Conservation (phyloP, 2,113 vertebrate genomes). For the Nothocercus nigrocapillus region DNA sequence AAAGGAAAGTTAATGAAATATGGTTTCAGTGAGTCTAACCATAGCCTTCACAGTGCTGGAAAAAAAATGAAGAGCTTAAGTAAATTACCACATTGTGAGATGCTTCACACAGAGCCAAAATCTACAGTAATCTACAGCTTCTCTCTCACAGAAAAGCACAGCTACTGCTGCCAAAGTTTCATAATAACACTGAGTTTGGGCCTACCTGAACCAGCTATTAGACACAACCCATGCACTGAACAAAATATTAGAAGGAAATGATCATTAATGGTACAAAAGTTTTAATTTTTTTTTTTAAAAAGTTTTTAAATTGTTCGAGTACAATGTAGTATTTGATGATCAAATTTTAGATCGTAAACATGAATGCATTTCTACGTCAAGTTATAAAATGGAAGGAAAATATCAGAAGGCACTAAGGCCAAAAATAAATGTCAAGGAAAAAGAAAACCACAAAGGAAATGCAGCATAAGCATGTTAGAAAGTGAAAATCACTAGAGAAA, state of each 20-base stretch:
- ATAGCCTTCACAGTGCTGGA: background rate
- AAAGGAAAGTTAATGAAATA: background rate
- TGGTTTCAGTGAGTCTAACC: background rate
- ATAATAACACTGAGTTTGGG: background rate
- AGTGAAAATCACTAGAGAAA: constrained; percentile 45
- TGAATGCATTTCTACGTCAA: constrained; percentile 1
- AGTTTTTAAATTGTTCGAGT: background rate
- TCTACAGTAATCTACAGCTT: background rate
- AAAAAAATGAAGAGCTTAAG: background rate
- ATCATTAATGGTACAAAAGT: background rate
- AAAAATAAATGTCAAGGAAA: constrained; percentile 2
- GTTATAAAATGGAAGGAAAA: background rate
- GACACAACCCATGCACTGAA: constrained; percentile 7
- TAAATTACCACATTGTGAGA: background rate
- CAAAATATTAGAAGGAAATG: background rate
- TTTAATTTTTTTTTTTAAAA: background rate
- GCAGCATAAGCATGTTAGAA: constrained; percentile 27
- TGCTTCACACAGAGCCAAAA: background rate
- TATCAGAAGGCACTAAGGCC: background rate
- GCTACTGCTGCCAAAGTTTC: background rate
- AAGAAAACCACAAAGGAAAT: constrained; percentile 49
- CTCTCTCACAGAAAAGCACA: background rate
- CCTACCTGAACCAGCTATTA: constrained; percentile 1
- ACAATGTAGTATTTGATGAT: background rate
- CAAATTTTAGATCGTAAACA: background rate